Percentiles rank a stretch among this genome's conserved stretches.
These are phyloP conservation scores for Perognathus longimembris DNA, from an alignment of 2,113 vertebrate species.

Conservation along the genomic window DNA sequence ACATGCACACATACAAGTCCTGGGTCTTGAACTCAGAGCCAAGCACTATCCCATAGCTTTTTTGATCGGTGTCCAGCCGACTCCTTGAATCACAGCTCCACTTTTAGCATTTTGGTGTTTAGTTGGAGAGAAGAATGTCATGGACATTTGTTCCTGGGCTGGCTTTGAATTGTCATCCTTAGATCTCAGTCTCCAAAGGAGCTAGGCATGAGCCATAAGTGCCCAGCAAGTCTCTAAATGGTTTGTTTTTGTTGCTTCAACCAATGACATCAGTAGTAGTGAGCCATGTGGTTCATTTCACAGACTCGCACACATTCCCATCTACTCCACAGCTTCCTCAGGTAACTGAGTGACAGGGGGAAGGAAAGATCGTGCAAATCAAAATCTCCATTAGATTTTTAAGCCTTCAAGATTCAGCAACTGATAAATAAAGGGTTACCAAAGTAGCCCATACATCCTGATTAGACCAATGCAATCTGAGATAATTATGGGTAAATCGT, in stretches of 20 bases:
- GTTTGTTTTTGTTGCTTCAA: neutral
- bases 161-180: too few species aligned
- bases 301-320: neutral
- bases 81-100: too few species aligned
- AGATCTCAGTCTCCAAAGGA: too few species aligned
- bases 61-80: too few species aligned
- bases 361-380: neutral
- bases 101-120: too few species aligned
- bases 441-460: neutral
- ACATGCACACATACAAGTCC: too few species aligned
- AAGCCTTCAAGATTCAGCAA: neutral
- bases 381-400: neutral
- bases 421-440: conserved; percentile 19
- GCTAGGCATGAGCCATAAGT: too few species aligned
- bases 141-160: too few species aligned
- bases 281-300: neutral
- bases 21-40: too few species aligned
- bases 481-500: neutral
- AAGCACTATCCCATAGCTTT: too few species aligned
- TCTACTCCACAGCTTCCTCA: neutral
- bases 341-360: neutral
- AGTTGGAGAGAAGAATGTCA: too few species aligned
- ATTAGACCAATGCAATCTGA: neutral
- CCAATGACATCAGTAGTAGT: neutral
- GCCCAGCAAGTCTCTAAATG: too few species aligned